Evolutionary conservation across 2,888 invertebrate genomes (phyloP).

Genomic region (Pardosa pseudoannulata): DNA sequence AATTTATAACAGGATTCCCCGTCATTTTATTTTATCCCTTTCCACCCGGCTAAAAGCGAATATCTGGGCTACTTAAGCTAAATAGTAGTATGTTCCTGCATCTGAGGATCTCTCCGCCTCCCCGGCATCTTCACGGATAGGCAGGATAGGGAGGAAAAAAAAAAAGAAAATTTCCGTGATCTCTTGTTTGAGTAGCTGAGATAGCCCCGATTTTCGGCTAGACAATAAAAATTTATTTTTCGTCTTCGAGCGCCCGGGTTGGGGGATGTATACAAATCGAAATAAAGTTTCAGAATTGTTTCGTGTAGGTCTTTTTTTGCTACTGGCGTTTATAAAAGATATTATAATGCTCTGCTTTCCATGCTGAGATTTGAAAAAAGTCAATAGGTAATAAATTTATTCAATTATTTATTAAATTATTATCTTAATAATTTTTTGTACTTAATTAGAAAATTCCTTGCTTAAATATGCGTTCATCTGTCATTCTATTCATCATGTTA

Average conservation of each 20-base stretch:
- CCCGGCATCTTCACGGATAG: slow-evolving; percentile 64
- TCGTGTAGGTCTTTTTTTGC: no score
- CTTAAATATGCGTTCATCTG: no score
- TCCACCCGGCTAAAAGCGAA: slow-evolving; percentile 45
- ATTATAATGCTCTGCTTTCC: no score
- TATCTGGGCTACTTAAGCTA: slow-evolving; percentile 69
- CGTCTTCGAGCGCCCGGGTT: background rate
- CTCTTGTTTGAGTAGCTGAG: slow-evolving; percentile 61
- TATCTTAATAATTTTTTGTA: no score
- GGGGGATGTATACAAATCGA: background rate
- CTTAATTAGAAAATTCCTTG: no score
- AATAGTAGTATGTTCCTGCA: slow-evolving; percentile 56
- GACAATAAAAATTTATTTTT: slow-evolving; percentile 9
- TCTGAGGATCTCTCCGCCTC: slow-evolving; percentile 47
- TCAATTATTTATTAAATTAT: no score
- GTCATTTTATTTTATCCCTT: slow-evolving; percentile 21
- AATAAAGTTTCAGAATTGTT: no score
- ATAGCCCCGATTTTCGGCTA: slow-evolving; percentile 43
- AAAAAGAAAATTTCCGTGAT: slow-evolving; percentile 67
- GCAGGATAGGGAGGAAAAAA: slow-evolving; percentile 35
- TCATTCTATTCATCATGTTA: no score
- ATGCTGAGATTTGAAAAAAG: no score
- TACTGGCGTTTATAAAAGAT: no score
- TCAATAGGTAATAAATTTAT: no score
- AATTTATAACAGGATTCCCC: slow-evolving; percentile 66